These are phyloP conservation scores for Parauchenoglanis punctatus DNA, from an alignment of 2,797 vertebrate species.

Conservation along the genomic window DNA sequence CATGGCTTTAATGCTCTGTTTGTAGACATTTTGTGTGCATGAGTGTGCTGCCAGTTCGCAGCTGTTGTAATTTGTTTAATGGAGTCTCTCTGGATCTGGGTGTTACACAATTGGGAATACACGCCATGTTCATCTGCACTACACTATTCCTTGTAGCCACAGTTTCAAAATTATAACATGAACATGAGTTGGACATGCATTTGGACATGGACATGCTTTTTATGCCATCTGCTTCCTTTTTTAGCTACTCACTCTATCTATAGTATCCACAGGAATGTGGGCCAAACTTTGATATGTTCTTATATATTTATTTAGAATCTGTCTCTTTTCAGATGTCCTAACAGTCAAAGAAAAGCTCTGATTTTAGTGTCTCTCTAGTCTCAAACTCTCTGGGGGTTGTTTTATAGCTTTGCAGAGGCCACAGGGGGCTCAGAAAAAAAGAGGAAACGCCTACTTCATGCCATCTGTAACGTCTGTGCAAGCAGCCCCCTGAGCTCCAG, in stretches of 20 bases:
- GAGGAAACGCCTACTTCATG: conserved; percentile 8
- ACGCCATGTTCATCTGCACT: conserved; percentile 38
- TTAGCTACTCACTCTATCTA: neutral
- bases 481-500: conserved; percentile 17
- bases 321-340: conserved; percentile 7
- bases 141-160: conserved; percentile 43
- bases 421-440: neutral
- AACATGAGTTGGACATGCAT: neutral
- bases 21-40: neutral
- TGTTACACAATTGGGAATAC: conserved; percentile 46
- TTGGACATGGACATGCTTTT: neutral
- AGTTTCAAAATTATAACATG: conserved; percentile 34
- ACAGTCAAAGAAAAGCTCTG: neutral
- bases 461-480: conserved; percentile 46
- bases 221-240: conserved; percentile 4
- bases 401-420: conserved; percentile 28
- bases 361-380: neutral
- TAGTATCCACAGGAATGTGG: neutral
- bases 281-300: neutral
- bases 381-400: conserved; percentile 25
- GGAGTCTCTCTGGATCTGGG: conserved; percentile 49
- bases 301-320: neutral
- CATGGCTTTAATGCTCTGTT: neutral
- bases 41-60: conserved; percentile 31
- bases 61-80: conserved; percentile 55